Percentiles rank a stretch among this genome's conserved stretches.
Conservation (phyloP, 2,797 vertebrate species). For the Phrynocephalus forsythii region DNA sequence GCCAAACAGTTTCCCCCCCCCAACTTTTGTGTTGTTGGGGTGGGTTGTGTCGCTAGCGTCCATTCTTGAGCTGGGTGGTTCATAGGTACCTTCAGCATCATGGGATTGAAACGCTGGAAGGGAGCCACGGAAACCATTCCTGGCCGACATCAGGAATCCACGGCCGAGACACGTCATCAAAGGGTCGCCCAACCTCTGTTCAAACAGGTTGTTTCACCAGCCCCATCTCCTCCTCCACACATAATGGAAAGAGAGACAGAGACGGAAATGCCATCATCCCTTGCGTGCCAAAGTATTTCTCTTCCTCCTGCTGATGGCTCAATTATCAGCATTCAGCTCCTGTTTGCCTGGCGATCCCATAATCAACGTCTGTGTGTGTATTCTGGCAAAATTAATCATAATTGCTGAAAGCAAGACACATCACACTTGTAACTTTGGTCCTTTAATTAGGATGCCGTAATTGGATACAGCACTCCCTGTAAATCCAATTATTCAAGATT, state of each 20-base stretch:
- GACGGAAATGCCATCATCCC: neutral
- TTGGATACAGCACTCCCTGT: constrained; percentile 65
- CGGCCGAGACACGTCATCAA: too few species aligned
- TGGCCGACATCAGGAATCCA: too few species aligned
- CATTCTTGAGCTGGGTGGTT: too few species aligned
- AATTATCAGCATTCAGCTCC: constrained; percentile 61
- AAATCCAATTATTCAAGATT: constrained; percentile 77
- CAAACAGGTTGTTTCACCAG: too few species aligned
- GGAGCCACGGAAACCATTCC: too few species aligned
- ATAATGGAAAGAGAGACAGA: neutral
- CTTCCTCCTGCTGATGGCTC: constrained; percentile 42
- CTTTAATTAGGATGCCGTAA: constrained; percentile 76
- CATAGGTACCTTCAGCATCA: too few species aligned
- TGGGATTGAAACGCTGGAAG: too few species aligned
- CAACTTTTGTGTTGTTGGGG: too few species aligned
- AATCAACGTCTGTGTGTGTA: constrained; percentile 47
- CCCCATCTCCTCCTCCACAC: too few species aligned
- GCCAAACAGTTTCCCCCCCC: too few species aligned
- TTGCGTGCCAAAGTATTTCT: accelerated
- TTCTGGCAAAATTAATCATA: constrained; percentile 71
- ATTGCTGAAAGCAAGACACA: constrained; percentile 66
- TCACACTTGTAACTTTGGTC: constrained; percentile 65
- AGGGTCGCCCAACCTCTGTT: too few species aligned
- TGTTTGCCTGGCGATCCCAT: constrained; percentile 54
- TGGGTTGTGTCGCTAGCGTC: too few species aligned